Evolutionary conservation across 2,888 invertebrate genomes (phyloP), one percentile per base, ranked within the genome.

Genomic region (Danaus chrysippus): DNA sequence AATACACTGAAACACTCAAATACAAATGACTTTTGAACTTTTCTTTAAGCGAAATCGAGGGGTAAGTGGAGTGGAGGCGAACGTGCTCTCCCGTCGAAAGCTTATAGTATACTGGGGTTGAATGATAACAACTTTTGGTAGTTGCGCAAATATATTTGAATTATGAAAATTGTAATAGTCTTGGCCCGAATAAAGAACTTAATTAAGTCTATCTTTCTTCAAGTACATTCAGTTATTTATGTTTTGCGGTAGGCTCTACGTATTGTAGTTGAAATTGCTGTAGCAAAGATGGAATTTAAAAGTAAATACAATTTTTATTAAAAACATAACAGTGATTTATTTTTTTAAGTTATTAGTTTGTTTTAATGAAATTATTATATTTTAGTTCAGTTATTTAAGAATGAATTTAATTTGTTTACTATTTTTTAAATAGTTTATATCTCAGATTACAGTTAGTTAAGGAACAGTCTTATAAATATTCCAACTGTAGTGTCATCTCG

Each of bases 101-200:
- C 54, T 68, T 53, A 46, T 42, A 63, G 58, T 58, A 62, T 66
- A 69, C 69, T 69, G 65, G 60, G 57, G 58, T 13, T 44, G 52
- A 57, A 61, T 66, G 64, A 66, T 64, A 64, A 66, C 64, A 66
- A 62, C 61, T 60, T 56, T 15, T 43, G 41, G 42, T 23, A 65
- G 59, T 58, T 59, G 64, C 62, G 64, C 59, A 58, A 58, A 59
- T 64, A 61, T 54, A 55, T 56, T 42, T 43, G 54, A 61, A 56
- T 64, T 67, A 65, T 60, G 60, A 60, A 57, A 62, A 66, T 56
- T 56, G 61, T 58, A 52, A 52, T 58, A 52, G 43, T 61, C 58
- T 61, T 58, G 63, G 56, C 57, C 57, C 54, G 15, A 54, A 58
- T 46, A 42, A 61, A 56, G 15, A 49, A 49, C 17, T 49, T 49